phyloP scores from a whole-genome alignment of 1,140 invertebrate species.

The Cydia amplana region DNA sequence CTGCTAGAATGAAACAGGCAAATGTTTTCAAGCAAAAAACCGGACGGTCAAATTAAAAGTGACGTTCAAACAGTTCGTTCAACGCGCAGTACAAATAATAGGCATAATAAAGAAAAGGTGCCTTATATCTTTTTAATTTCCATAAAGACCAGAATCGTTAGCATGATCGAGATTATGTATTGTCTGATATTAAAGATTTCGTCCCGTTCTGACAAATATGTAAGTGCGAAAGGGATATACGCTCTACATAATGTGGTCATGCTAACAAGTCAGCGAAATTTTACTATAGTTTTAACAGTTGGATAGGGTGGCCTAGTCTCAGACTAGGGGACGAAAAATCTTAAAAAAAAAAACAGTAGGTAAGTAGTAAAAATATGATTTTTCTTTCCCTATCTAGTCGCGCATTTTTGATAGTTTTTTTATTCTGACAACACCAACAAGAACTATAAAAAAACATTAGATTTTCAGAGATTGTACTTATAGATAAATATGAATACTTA shows the following conservation, averaged over 20 bases:
- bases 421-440: background rate
- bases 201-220: background rate
- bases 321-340: background rate
- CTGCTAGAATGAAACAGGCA: background rate
- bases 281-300: background rate
- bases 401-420: background rate
- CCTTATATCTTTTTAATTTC: constrained; percentile 14
- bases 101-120: constrained; percentile 10
- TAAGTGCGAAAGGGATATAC: background rate
- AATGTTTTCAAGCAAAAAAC: background rate
- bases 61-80: background rate
- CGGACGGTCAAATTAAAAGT: background rate
- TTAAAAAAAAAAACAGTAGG: background rate
- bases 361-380: background rate
- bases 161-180: background rate
- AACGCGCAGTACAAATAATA: constrained; percentile 9
- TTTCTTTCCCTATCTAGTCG: background rate
- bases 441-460: background rate
- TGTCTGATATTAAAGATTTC: background rate
- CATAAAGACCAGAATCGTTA: background rate
- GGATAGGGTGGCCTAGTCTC: background rate
- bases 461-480: background rate
- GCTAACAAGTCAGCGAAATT: background rate
- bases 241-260: background rate
- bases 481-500: background rate